Evolutionary conservation across 2,888 invertebrate genomes (phyloP).

Genomic region (Acheta domesticus): DNA sequence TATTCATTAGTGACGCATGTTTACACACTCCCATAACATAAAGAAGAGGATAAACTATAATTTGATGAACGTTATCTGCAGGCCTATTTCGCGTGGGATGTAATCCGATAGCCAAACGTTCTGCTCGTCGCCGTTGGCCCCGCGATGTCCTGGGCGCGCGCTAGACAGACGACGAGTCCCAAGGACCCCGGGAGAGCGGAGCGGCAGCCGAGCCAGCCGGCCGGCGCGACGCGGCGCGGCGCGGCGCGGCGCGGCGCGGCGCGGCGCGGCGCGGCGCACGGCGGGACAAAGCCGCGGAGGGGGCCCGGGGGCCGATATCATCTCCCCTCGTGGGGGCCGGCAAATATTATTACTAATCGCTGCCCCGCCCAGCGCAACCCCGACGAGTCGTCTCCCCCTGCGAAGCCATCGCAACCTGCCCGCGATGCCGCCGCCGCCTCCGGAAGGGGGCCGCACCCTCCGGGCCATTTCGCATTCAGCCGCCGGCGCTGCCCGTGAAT

Average conservation of each 20-base stretch:
- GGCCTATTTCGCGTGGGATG: too few species aligned
- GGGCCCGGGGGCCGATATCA: not conserved
- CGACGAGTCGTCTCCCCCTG: not conserved
- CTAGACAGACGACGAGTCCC: not conserved
- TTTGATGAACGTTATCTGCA: too few species aligned
- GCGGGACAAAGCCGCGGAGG: too few species aligned
- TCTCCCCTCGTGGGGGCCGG: not conserved
- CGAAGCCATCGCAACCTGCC: not conserved
- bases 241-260: not conserved
- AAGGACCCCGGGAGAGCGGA: not conserved
- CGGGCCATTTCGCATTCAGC: not conserved
- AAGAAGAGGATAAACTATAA: too few species aligned
- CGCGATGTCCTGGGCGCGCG: not conserved
- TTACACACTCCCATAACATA: too few species aligned
- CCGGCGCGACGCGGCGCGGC: not conserved
- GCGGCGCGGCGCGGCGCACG: not conserved
- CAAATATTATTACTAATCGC: constrained; percentile 9
- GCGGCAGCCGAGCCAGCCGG: not conserved
- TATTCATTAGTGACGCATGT: too few species aligned
- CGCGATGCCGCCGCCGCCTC: not conserved
- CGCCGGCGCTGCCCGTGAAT: not conserved
- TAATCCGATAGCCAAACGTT: too few species aligned
- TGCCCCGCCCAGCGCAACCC: not conserved
- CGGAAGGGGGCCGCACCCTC: not conserved
- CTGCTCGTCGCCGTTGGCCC: too few species aligned